Evolutionary conservation across 2,113 vertebrate species (phyloP).

Genomic region (Peromyscus polionotus): DNA sequence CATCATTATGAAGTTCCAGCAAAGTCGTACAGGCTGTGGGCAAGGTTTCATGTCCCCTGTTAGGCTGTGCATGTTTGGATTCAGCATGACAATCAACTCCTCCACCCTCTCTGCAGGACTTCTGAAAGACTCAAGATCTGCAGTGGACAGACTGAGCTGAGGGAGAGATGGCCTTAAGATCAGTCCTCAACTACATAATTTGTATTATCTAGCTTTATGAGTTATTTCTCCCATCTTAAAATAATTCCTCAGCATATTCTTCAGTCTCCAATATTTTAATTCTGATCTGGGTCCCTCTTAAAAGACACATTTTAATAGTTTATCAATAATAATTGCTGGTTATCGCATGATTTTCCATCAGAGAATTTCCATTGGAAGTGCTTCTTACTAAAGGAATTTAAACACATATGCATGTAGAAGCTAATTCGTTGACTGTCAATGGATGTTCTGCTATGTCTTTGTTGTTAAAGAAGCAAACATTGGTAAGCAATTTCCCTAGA

Average conservation of each 20-base stretch:
- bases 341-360: not conserved
- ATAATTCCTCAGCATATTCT: not conserved
- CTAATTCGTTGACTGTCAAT: not conserved
- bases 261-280: not conserved
- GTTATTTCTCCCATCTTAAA: slow-evolving; percentile 16
- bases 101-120: not conserved
- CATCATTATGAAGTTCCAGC: slow-evolving; percentile 65
- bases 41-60: slow-evolving; percentile 46
- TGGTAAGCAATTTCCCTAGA: not conserved
- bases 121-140: slow-evolving; percentile 55
- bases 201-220: slow-evolving; percentile 42
- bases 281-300: not conserved
- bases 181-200: slow-evolving; percentile 28
- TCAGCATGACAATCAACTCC: slow-evolving; percentile 41
- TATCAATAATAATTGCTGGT: not conserved
- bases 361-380: slow-evolving; percentile 35
- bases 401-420: not conserved
- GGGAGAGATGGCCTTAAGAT: not conserved
- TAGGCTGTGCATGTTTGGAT: slow-evolving; percentile 51
- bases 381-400: slow-evolving; percentile 9
- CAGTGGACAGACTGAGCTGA: slow-evolving; percentile 38
- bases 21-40: slow-evolving; percentile 18
- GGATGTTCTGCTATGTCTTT: not conserved
- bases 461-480: not conserved
- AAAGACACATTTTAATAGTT: slow-evolving; percentile 19